Evolutionary conservation across 2,888 invertebrate species (phyloP).

Genomic region (Cabera pusaria): DNA sequence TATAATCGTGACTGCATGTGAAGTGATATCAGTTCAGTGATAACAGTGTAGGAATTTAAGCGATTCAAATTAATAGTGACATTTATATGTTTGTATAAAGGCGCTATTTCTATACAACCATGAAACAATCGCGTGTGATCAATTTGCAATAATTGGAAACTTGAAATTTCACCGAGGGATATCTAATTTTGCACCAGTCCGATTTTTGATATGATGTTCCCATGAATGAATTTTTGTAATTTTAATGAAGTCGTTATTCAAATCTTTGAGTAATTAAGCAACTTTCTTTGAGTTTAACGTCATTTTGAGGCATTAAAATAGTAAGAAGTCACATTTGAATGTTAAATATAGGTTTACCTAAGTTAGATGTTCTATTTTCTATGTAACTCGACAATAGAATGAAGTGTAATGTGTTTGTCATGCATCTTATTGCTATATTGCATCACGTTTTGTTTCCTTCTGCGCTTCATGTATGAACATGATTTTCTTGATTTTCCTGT

Average conservation of each 20-base stretch:
- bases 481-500: constrained; percentile 3
- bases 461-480: constrained; percentile 2
- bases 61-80: constrained; percentile 25
- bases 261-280: constrained; percentile 29
- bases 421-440: constrained; percentile 15
- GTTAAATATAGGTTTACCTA: constrained; percentile 1
- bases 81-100: constrained; percentile 25
- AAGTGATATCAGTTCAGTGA: constrained; percentile 40
- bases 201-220: constrained; percentile 48
- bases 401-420: constrained; percentile 11
- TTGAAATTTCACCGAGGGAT: constrained; percentile 52
- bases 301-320: constrained; percentile 1
- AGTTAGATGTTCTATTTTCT: constrained; percentile 15
- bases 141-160: constrained; percentile 37
- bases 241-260: constrained; percentile 35
- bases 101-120: constrained; percentile 28
- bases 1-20: constrained; percentile 34
- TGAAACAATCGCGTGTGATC: constrained; percentile 43
- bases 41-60: constrained; percentile 24
- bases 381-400: constrained; percentile 23
- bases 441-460: constrained; percentile 10
- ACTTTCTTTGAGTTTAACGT: constrained; percentile 28
- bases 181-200: constrained; percentile 46
- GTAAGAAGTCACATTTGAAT: no score
- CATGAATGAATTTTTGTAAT: constrained; percentile 42